phyloP scores from a whole-genome alignment of 2,888 invertebrate species.

The Tuberolachnus salignus region DNA sequence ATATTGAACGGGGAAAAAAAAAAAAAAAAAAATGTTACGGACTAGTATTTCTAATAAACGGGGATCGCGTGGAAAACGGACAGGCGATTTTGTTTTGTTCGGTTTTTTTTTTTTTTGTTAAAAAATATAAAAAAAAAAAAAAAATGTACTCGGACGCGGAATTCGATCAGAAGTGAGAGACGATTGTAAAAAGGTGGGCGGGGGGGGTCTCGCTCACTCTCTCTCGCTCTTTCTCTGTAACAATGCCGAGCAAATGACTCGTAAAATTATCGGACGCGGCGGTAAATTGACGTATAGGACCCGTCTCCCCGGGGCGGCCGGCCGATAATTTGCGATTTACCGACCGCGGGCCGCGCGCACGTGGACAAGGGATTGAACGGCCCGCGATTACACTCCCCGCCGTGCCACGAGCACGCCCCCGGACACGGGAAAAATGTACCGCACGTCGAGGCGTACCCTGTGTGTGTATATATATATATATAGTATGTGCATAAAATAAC shows the following conservation, averaged over 20 bases:
- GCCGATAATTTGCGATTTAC: slow-evolving; percentile 55
- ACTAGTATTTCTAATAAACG: too few relatives aligned
- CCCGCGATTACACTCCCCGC: slow-evolving; percentile 27
- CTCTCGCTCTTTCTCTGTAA: not conserved
- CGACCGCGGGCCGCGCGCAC: slow-evolving; percentile 11
- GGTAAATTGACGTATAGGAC: slow-evolving; percentile 31
- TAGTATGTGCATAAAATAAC: slow-evolving; percentile 23
- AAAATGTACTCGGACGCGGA: not conserved
- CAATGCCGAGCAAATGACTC: slow-evolving; percentile 55
- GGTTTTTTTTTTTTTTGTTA: not conserved
- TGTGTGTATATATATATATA: not conserved
- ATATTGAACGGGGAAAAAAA: too few relatives aligned
- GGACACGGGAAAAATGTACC: slow-evolving; percentile 16
- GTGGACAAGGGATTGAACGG: not conserved
- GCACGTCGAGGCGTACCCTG: not conserved
- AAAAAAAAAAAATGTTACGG: too few relatives aligned
- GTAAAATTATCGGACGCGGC: slow-evolving; percentile 51
- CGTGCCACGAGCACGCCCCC: slow-evolving; percentile 7
- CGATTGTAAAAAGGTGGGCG: not conserved
- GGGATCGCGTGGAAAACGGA: not conserved
- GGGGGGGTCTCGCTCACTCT: not conserved
- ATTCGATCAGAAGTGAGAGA: slow-evolving; percentile 41
- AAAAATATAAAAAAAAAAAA: too few relatives aligned
- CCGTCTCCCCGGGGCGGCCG: slow-evolving; percentile 40
- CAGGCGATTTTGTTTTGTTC: not conserved